phyloP scores from a whole-genome alignment of 2,113 vertebrate genomes.

The Ia io region DNA sequence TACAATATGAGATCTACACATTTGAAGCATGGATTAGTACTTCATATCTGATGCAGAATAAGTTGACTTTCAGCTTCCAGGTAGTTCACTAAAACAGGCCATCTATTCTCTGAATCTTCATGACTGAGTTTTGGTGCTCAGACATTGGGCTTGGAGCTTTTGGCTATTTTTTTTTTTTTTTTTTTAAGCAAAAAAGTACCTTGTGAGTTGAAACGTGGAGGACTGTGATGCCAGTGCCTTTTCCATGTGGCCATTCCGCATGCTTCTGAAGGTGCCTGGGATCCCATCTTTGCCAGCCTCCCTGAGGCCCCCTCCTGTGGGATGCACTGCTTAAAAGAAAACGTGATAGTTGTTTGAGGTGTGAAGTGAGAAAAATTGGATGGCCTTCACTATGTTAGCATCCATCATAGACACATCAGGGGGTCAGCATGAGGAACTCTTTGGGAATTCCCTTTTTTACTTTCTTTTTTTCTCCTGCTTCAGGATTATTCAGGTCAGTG shows the following conservation, averaged over 20 bases:
- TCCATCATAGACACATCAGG: accelerated
- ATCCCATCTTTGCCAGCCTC: accelerated
- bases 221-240: background rate
- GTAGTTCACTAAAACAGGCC: too few relatives aligned
- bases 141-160: background rate
- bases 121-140: background rate
- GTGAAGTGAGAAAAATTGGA: background rate
- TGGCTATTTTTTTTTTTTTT: background rate
- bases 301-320: background rate
- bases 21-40: background rate
- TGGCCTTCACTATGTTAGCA: accelerated
- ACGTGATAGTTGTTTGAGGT: accelerated
- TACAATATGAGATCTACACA: background rate
- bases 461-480: background rate
- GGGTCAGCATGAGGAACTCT: background rate
- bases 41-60: background rate
- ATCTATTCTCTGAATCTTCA: background rate
- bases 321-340: background rate
- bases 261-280: background rate
- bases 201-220: background rate
- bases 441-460: background rate
- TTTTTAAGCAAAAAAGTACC: background rate
- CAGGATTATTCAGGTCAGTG: background rate
- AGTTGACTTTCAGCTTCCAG: background rate
- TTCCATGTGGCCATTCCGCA: background rate